A percentile compares a stretch with the other conserved stretches of the same genome.
Evolutionary conservation across 1,140 invertebrate genomes (phyloP).

Genomic region (Luehdorfia chinensis): DNA sequence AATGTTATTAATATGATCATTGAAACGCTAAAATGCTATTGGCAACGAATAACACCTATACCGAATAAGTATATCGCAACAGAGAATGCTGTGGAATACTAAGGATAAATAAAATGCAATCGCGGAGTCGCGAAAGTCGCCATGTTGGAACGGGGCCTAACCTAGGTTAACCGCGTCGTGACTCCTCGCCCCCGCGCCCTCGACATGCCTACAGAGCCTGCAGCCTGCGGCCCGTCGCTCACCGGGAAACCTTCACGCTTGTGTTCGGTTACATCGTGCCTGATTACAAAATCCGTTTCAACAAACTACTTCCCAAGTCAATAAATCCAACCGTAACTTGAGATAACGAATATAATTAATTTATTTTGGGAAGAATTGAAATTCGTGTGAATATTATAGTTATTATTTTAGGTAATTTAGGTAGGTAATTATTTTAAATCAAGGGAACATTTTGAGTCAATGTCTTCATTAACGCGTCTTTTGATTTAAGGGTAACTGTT

Average conservation of each 20-base stretch:
- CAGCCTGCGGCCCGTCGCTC: slow-evolving; percentile 30
- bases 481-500: too few species aligned
- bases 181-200: slow-evolving; percentile 33
- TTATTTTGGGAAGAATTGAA: slow-evolving; percentile 5
- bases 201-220: slow-evolving; percentile 23
- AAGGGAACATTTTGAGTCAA: too few species aligned
- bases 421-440: too few species aligned
- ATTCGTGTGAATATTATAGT: too few species aligned
- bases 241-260: slow-evolving; percentile 63
- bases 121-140: slow-evolving; percentile 41
- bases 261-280: slow-evolving; percentile 52
- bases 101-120: slow-evolving; percentile 23
- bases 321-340: slow-evolving; percentile 15
- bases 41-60: background rate
- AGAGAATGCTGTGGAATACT: slow-evolving; percentile 13
- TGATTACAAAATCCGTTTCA: slow-evolving; percentile 25
- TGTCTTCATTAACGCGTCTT: too few species aligned
- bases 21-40: slow-evolving; percentile 7
- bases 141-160: slow-evolving; percentile 36
- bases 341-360: slow-evolving; percentile 13
- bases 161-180: slow-evolving; percentile 69
- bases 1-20: slow-evolving; percentile 13
- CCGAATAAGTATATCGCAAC: background rate
- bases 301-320: slow-evolving; percentile 14
- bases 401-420: too few species aligned